phyloP scores from a whole-genome alignment of 2,797 vertebrate species.

The Danio kyathit region DNA sequence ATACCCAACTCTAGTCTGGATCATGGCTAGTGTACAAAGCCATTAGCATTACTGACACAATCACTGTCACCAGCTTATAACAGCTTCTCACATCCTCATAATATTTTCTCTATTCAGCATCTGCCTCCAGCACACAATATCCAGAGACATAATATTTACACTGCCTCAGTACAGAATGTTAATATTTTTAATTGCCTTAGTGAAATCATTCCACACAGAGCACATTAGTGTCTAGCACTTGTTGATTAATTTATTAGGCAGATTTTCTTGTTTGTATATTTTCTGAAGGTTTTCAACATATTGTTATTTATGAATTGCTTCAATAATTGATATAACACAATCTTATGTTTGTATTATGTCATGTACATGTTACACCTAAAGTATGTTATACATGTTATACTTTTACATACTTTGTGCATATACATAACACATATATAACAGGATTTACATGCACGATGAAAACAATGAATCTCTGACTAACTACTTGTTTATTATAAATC shows the following conservation, averaged over 20 bases:
- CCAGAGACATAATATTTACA: conserved; percentile 1
- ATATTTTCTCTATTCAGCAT: not conserved
- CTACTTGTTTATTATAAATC: no score
- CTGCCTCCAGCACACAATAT: not conserved
- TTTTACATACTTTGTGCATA: no score
- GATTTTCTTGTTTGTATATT: not conserved
- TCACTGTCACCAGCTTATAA: not conserved
- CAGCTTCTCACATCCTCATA: not conserved
- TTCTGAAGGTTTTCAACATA: not conserved
- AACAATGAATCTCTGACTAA: no score
- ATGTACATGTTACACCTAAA: not conserved
- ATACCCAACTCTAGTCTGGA: no score
- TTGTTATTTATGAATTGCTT: no score
- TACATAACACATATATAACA: no score
- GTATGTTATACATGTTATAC: no score
- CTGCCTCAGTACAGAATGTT: not conserved
- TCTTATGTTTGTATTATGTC: not conserved
- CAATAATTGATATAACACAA: no score
- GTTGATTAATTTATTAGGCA: no score
- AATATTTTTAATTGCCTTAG: not conserved
- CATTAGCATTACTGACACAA: not conserved
- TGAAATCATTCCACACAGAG: not conserved
- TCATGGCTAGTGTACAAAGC: not conserved
- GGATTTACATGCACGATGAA: no score
- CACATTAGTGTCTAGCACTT: not conserved